Conservation (phyloP, 2,797 vertebrate genomes). For the Sparus aurata region DNA sequence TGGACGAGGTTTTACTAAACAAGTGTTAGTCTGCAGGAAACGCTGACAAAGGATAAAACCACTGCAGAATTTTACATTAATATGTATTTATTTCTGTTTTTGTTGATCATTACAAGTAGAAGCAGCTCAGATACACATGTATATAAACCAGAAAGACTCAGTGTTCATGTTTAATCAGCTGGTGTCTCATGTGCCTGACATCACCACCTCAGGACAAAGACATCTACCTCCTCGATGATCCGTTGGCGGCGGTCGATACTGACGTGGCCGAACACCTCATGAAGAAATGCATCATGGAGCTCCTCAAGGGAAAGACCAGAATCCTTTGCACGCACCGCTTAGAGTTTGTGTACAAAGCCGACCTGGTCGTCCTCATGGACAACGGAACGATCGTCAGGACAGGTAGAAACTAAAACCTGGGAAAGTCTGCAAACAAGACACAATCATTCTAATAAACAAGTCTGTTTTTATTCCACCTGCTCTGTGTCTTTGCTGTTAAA, state of each 20-base stretch:
- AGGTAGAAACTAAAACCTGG: conserved; percentile 80
- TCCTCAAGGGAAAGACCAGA: conserved; percentile 90
- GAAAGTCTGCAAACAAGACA: too few relatives aligned
- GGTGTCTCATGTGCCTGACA: too few relatives aligned
- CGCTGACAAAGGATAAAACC: too few relatives aligned
- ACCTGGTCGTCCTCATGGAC: conserved; percentile 91
- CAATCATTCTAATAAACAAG: not conserved
- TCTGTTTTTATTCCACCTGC: not conserved
- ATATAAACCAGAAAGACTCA: not conserved
- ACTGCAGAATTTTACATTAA: not conserved
- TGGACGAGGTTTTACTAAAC: not conserved
- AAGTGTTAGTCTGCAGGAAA: not conserved
- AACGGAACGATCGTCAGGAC: conserved; percentile 88
- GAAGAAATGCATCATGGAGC: conserved; percentile 91
- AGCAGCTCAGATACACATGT: not conserved
- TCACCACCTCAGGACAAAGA: conserved; percentile 89
- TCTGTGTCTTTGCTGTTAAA: conserved; percentile 7
- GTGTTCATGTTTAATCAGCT: not conserved
- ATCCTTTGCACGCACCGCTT: conserved; percentile 96
- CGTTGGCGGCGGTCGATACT: conserved; percentile 94
- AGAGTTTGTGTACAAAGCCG: conserved; percentile 91
- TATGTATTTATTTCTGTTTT: not conserved
- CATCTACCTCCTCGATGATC: conserved; percentile 96
- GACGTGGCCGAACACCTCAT: conserved; percentile 94
- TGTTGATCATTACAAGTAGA: not conserved